phyloP scores from a whole-genome alignment of 2,797 vertebrate species.

The Tenualosa thibaudeaui region DNA sequence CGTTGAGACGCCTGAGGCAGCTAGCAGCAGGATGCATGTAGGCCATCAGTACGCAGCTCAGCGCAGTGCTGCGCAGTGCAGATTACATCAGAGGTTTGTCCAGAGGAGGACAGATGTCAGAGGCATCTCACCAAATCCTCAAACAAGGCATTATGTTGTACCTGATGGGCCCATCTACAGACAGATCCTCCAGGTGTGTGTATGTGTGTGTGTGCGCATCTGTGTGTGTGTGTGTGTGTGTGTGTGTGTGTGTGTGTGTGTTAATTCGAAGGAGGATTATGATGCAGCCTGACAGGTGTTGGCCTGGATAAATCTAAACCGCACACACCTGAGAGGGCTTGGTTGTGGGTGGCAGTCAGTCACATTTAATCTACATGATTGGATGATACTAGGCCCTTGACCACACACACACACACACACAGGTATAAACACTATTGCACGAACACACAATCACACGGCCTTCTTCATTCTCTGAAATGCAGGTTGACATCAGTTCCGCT shows the following conservation, averaged over 20 bases:
- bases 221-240: slow-evolving; percentile 62
- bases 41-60: neutral
- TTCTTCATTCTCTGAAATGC: neutral
- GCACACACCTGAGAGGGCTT: slow-evolving; percentile 7
- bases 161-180: neutral
- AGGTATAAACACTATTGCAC: neutral
- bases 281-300: slow-evolving; percentile 18
- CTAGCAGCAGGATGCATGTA: neutral
- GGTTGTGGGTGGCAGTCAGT: slow-evolving; percentile 22
- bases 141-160: slow-evolving; percentile 10
- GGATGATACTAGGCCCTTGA: slow-evolving; percentile 25
- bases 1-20: neutral
- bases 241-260: neutral
- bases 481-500: slow-evolving; percentile 29
- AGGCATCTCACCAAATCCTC: slow-evolving; percentile 66
- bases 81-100: neutral
- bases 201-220: slow-evolving; percentile 35
- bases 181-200: slow-evolving; percentile 17
- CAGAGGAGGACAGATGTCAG: slow-evolving; percentile 63
- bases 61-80: neutral
- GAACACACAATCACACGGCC: neutral
- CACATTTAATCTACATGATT: slow-evolving; percentile 27
- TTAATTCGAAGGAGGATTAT: slow-evolving; percentile 15
- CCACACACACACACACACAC: neutral
- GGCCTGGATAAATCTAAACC: slow-evolving; percentile 13